Evolutionary conservation across 2,113 vertebrate genomes (phyloP).

Genomic region (Limnothrissa miodon): DNA sequence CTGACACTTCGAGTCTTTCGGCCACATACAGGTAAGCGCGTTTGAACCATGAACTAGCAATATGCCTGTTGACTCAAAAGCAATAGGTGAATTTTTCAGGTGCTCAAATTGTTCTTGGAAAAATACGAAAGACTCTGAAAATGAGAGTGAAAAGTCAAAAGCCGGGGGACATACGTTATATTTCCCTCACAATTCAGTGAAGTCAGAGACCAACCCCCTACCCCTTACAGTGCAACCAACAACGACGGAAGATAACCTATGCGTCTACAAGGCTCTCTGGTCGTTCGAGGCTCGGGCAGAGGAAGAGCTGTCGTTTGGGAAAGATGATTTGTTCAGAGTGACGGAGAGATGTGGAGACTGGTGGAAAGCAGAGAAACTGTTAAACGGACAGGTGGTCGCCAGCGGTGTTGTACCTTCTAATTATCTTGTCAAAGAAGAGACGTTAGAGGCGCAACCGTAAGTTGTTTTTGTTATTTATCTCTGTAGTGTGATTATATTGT

Average conservation of each 20-base stretch:
- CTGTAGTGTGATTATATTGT: neutral
- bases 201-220: neutral
- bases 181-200: neutral
- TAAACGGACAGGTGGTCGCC: constrained; percentile 12
- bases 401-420: constrained; percentile 44
- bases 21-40: neutral
- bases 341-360: constrained; percentile 54
- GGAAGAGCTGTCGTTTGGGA: constrained; percentile 61
- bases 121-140: neutral
- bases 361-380: constrained; percentile 57
- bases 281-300: constrained; percentile 50
- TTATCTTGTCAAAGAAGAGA: constrained; percentile 54
- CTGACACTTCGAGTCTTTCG: neutral
- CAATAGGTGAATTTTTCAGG: neutral
- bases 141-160: neutral
- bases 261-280: constrained; percentile 59
- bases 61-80: neutral
- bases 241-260: neutral
- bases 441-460: constrained; percentile 57
- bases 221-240: no score
- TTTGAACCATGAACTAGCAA: neutral
- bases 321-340: constrained; percentile 57
- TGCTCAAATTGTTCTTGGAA: neutral
- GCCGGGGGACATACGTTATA: neutral
- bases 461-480: neutral